Evolutionary conservation across 2,113 vertebrate genomes (phyloP).

Genomic region (Chroicocephalus ridibundus): DNA sequence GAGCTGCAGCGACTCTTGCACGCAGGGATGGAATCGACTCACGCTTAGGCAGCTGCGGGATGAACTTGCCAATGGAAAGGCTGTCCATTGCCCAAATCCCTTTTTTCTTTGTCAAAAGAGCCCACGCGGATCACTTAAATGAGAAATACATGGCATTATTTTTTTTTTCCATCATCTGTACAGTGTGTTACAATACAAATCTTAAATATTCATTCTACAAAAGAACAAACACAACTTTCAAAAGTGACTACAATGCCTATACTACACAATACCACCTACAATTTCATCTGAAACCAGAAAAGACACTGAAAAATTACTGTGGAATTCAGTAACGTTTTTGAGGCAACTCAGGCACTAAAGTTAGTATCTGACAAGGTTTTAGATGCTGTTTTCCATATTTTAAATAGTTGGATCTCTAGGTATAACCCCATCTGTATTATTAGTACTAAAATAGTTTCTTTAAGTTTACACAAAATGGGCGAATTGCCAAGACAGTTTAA

Average conservation of each 20-base stretch:
- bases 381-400: neutral
- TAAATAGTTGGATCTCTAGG: neutral
- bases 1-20: neutral
- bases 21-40: neutral
- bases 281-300: neutral
- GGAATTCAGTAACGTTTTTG: constrained; percentile 34
- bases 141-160: neutral
- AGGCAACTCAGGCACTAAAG: constrained; percentile 57
- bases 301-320: neutral
- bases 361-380: neutral
- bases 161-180: neutral
- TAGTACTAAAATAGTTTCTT: constrained; percentile 53
- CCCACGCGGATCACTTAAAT: neutral
- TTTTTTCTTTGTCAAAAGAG: neutral
- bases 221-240: constrained; percentile 45
- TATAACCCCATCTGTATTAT: constrained; percentile 7
- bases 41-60: neutral
- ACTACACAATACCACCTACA: constrained; percentile 5
- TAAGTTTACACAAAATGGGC: neutral
- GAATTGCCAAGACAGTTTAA: constrained; percentile 37
- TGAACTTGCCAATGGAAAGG: neutral
- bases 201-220: constrained; percentile 45
- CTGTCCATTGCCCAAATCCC: neutral
- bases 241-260: neutral
- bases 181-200: constrained; percentile 13